phyloP scores from a whole-genome alignment of 2,888 invertebrate genomes.

The Lasioglossum villosulum region DNA sequence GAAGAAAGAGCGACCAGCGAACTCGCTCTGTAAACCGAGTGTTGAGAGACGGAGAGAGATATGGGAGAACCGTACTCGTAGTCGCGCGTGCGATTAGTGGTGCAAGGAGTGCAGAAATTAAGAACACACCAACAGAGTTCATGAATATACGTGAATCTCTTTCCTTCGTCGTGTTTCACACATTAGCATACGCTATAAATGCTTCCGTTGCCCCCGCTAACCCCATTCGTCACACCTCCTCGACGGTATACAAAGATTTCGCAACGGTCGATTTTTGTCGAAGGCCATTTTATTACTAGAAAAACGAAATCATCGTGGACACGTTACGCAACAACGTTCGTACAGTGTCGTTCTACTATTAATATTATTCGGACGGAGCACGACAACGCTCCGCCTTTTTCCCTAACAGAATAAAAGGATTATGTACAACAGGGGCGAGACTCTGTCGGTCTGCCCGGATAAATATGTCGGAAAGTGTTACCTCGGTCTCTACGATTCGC shows the following conservation, averaged over 20 bases:
- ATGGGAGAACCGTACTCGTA: not conserved
- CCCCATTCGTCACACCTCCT: not conserved
- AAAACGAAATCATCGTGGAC: constrained; percentile 56
- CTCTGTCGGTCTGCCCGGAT: constrained; percentile 24
- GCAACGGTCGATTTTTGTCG: constrained; percentile 22
- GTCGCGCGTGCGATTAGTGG: not conserved
- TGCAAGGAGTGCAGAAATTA: not conserved
- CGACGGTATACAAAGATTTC: not conserved
- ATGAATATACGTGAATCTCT: not conserved
- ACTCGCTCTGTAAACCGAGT: not conserved
- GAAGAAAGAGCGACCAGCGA: not conserved
- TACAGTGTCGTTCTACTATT: constrained; percentile 34
- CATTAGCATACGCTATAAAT: constrained; percentile 14
- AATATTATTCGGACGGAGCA: constrained; percentile 26
- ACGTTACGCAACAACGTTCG: constrained; percentile 56
- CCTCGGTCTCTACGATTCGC: constrained; percentile 48
- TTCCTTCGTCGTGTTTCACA: not conserved
- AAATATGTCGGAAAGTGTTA: constrained; percentile 55
- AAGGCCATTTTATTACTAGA: constrained; percentile 67
- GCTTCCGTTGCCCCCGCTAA: not conserved
- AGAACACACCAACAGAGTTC: not conserved
- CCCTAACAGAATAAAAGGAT: constrained; percentile 47
- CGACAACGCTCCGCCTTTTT: constrained; percentile 17
- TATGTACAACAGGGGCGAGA: constrained; percentile 60
- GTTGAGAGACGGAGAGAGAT: not conserved